A percentile compares a stretch with the other conserved stretches of the same genome.
Conservation (phyloP, 2,888 invertebrate species). For the Lasiommata megera region DNA sequence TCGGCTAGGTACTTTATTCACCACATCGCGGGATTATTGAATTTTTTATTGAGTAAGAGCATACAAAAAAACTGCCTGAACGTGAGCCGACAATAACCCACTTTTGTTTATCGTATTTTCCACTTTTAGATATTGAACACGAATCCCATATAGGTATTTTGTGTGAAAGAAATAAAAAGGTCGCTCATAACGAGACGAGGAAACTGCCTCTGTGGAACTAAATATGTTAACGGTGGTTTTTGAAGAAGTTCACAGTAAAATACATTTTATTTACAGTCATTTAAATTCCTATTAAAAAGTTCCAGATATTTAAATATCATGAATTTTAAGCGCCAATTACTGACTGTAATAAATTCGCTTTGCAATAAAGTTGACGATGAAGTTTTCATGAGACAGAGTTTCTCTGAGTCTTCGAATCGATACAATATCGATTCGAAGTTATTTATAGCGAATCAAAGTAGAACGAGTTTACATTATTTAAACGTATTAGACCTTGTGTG, state of each 20-base stretch:
- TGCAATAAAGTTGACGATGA: too few relatives aligned
- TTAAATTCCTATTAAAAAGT: too few relatives aligned
- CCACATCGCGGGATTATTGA: constrained; percentile 57
- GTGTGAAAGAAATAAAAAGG: neutral
- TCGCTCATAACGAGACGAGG: neutral
- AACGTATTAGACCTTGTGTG: too few relatives aligned
- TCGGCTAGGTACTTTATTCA: constrained; percentile 56
- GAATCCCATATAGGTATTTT: neutral
- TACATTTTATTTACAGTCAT: neutral
- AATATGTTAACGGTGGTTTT: neutral
- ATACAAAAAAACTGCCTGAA: constrained; percentile 8
- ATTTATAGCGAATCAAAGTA: too few relatives aligned
- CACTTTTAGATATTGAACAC: constrained; percentile 9
- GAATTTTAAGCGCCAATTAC: too few relatives aligned
- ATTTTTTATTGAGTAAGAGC: constrained; percentile 35
- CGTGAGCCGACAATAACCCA: constrained; percentile 13
- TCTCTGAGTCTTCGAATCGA: too few relatives aligned
- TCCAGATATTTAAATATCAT: too few relatives aligned
- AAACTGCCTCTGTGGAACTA: neutral
- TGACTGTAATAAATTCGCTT: too few relatives aligned
- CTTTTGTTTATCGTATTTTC: constrained; percentile 14
- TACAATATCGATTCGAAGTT: too few relatives aligned
- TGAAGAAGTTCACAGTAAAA: neutral
- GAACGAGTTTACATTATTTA: too few relatives aligned
- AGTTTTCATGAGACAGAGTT: too few relatives aligned